Evolutionary conservation across 1,140 invertebrate genomes (phyloP), one percentile per base, ranked within the genome.

Genomic region (Formica selysi): DNA sequence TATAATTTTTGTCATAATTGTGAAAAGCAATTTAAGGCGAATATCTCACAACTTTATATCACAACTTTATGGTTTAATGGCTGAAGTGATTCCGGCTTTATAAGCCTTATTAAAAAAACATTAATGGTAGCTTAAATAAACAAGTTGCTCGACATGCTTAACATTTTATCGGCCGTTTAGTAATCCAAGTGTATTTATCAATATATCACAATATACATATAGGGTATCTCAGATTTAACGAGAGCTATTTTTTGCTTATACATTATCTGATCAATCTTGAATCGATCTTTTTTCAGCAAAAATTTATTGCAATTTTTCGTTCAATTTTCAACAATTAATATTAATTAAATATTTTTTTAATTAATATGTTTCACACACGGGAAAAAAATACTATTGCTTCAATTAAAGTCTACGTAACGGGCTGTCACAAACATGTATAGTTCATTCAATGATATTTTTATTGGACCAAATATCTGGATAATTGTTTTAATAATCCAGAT

Each of bases 81-180:
- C 3, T 71, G 3, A 54, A 71, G 16, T n/a, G 3, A 32, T 36
- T 71, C 29, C 32, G 48, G 51, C 4, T 13, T 68, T 11, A 29
- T 51, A 68, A 22, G 32, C 22, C 22, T 71, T 54, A 6, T 32
- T 32, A 32, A 57, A 22, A 57, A 29, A 0, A 41, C 41, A 57
- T 80, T 79, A 79, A 57, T 32, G 48, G 1, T 70, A 44, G 19
- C 38, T 5, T 38, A 8, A 32, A 51, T 6, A 71, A 81, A 81
- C 48, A 71, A 59, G 13, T 11, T 16, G 19, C 3, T 32, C n/a
- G 26, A 41, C 22, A n/a, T 32, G 5, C 41, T 81, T 7, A 51
- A 81, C 44, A 71, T 71, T 38, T 70, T 71, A 71, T 79, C n/a
- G 32, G n/a, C 13, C 29, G 4, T 68, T 16, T 54, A 54, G 16